These are phyloP conservation scores for Eclectus roratus DNA, from an alignment of 2,113 vertebrate species.

Conservation along the genomic window DNA sequence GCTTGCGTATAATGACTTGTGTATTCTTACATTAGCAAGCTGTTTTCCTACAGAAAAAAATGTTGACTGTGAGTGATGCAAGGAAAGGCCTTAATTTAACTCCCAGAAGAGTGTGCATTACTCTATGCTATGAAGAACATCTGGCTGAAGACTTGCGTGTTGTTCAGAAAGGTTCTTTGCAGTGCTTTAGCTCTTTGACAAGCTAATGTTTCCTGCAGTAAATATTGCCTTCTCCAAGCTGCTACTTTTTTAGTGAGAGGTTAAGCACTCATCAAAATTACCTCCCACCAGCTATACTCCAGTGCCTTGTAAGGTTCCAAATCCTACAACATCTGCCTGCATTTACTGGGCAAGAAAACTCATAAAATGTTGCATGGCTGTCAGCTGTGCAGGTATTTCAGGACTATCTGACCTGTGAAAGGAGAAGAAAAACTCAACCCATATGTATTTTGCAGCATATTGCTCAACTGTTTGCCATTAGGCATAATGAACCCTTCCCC, in stretches of 20 bases:
- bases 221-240: conserved; percentile 64
- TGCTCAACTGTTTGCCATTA: conserved; percentile 57
- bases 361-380: conserved; percentile 49
- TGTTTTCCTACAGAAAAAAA: conserved; percentile 29
- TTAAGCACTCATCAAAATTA: conserved; percentile 65
- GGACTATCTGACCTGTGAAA: conserved; percentile 11
- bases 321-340: conserved; percentile 61
- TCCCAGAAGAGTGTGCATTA: not conserved
- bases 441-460: conserved; percentile 11
- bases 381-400: conserved; percentile 48
- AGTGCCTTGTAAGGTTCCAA: conserved; percentile 58
- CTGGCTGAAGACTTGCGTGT: conserved; percentile 21
- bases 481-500: conserved; percentile 21
- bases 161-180: not conserved
- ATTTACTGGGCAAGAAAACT: conserved; percentile 47
- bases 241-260: conserved; percentile 71
- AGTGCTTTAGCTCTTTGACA: conserved; percentile 36
- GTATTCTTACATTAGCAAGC: not conserved
- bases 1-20: not conserved
- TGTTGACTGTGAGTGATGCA: not conserved
- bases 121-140: conserved; percentile 15
- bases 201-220: conserved; percentile 68
- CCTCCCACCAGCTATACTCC: conserved; percentile 60
- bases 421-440: conserved; percentile 11
- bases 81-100: not conserved